Evolutionary conservation across 1,140 invertebrate genomes (phyloP), one percentile per base, ranked within the genome.

Genomic region (Eubasilissa regina): DNA sequence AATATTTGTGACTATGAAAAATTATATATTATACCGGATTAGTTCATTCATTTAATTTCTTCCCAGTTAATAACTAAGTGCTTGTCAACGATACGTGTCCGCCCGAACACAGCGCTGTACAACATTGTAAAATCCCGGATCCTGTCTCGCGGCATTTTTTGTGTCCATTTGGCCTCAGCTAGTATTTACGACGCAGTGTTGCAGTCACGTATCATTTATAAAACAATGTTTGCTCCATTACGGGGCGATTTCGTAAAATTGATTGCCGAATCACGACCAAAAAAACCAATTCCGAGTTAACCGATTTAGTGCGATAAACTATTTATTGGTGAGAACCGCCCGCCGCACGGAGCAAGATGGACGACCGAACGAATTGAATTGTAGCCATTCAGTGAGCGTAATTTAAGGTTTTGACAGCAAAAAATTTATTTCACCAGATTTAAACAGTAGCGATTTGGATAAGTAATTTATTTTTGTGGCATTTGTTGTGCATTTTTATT

Each of bases 131-230:
- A 35, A 35, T 35, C 25, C 43, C 9, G 47, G 66, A 21, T 47
- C 66, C 66, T 13, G 66, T 51, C 44, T 17, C 43, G 45, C 13
- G 21, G 21, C 35, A 70, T 45, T 51, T 70, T 64, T 64, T 64
- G 60, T 43, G 19, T 35, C 21, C 60, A 44, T 9, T 48, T 70
- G 15, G 25, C 25, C 25, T 35, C 6, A 35, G 1, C 25, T 35
- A 48, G 43, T 9, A 70, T 48, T 70, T 55, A 55, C 68, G 53
- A 44, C 15, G 73, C 43, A 15, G 73, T 60, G 73, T 51, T 66
- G 78, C 47, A 79, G 70, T 79, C 70, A 79, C 78, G 78, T 79
- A 79, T 74, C 70, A 35, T 64, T 56, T 60, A 70, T 62, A 79
- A 74, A 79, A 62, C 70, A 56, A 60, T 62, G 64, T 70, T 58